Evolutionary conservation across 1,140 invertebrate genomes (phyloP), one percentile per base, ranked within the genome.

Genomic region (Leptonema lineaticorne): DNA sequence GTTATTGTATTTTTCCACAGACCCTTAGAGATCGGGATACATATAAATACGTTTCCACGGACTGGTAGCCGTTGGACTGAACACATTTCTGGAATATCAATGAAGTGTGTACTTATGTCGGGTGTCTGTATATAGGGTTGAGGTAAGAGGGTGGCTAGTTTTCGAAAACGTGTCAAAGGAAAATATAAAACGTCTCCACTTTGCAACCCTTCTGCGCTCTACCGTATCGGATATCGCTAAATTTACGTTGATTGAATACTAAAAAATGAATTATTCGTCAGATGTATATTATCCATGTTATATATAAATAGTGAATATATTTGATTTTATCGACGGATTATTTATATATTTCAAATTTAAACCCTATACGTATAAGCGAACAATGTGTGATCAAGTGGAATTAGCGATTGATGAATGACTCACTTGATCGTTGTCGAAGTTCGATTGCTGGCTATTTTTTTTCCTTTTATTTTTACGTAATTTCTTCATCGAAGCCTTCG

Each of bases 61-160:
- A 59, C 57, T 30, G n/a, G 26, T 33, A 59, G 57, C 33, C 57
- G 33, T 59, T 37, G 57, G 28, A 33, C 57, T n/a, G 16, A 59
- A 59, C 16, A 59, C 57, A 59, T 59, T 59, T 33, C n/a, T 59
- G 57, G 59, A 62, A 62, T 62, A 62, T 46, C 59, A 62, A 62
- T 62, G 59, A 62, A 62, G 3, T 27, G 20, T 53, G 9, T 7
- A 45, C 37, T 24, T 2, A 16, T 30, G 30, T 14, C 3, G 24
- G 33, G 57, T n/a, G n/a, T n/a, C n/a, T n/a, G n/a, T n/a, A n/a
- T 18, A 33, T 22, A 37, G 57, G 50, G 50, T 53, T 53, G 22
- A 53, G 50, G 24, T 22, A 8, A 37, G 57, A 4, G 14, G 20
- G 45, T 48, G 16, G 48, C 48, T 53, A n/a, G n/a, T n/a, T n/a